These are phyloP conservation scores for Pyrgus malvae DNA, from an alignment of 2,888 invertebrate species.

Conservation along the genomic window DNA sequence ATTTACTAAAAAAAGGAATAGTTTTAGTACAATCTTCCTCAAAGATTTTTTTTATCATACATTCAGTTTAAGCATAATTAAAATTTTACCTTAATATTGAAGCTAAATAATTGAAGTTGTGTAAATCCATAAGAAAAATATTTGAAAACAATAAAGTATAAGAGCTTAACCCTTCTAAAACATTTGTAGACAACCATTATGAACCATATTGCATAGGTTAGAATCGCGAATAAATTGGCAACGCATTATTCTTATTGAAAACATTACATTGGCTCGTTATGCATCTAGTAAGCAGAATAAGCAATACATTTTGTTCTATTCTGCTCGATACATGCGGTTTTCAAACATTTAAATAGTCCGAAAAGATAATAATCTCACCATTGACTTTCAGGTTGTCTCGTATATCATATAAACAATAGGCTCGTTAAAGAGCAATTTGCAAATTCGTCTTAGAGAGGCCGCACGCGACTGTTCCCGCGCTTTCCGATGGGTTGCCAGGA, in stretches of 20 bases:
- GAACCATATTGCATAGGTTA: conserved; percentile 10
- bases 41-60: too few species aligned
- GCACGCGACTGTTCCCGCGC: conserved; percentile 62
- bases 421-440: conserved; percentile 31
- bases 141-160: too few species aligned
- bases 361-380: conserved; percentile 27
- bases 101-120: too few species aligned
- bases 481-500: conserved; percentile 39
- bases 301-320: conserved; percentile 22
- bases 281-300: conserved; percentile 17
- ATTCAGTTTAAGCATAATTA: too few species aligned
- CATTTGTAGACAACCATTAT: conserved; percentile 6
- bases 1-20: too few species aligned
- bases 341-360: conserved; percentile 22
- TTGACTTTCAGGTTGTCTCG: conserved; percentile 23
- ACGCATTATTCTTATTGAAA: conserved; percentile 15
- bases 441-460: conserved; percentile 38
- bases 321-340: conserved; percentile 11
- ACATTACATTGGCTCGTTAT: conserved; percentile 19
- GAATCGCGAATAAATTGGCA: conserved; percentile 20
- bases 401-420: conserved; percentile 29
- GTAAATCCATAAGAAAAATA: too few species aligned
- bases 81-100: too few species aligned
- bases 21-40: too few species aligned
- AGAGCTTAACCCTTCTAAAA: too few species aligned